phyloP scores from a whole-genome alignment of 37 sponge, comb jelly and placozoan species.

The Eunapius fragilis region DNA sequence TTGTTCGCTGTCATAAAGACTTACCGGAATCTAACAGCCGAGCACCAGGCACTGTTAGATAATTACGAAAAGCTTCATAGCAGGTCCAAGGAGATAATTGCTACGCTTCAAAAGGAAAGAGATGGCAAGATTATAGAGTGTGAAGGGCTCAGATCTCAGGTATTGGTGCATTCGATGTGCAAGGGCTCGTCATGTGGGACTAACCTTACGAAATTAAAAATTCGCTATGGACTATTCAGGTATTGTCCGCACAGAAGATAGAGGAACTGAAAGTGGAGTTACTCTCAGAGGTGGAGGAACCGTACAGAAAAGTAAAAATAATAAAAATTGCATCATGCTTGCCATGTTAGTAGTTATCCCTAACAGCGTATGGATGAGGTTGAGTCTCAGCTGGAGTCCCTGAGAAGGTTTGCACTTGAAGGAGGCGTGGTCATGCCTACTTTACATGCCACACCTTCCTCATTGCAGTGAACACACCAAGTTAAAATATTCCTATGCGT shows the following conservation, averaged over 20 bases:
- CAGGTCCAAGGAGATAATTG: slow-evolving; percentile 65
- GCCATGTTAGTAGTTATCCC: background rate
- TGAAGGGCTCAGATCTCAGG: slow-evolving; percentile 52
- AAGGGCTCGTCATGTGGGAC: background rate
- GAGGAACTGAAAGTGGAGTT: slow-evolving; percentile 41
- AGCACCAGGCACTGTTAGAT: slow-evolving; percentile 23
- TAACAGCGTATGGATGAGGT: slow-evolving; percentile 19
- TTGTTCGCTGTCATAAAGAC: slow-evolving; percentile 2
- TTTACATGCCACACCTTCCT: too few relatives aligned
- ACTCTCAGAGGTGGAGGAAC: slow-evolving; percentile 42
- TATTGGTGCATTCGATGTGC: background rate
- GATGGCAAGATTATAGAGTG: slow-evolving; percentile 65
- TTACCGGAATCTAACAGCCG: background rate
- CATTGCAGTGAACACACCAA: slow-evolving; percentile 57
- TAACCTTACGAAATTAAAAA: background rate
- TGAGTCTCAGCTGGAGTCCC: slow-evolving; percentile 48
- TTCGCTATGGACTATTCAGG: slow-evolving; percentile 20
- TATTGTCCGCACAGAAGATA: slow-evolving; percentile 27
- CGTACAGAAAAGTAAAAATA: slow-evolving; percentile 62
- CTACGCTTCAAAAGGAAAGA: slow-evolving; percentile 58
- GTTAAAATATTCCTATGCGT: slow-evolving; percentile 56
- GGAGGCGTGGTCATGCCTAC: too few relatives aligned
- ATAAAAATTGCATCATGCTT: background rate
- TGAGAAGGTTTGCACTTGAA: slow-evolving; percentile 18
- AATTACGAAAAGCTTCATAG: slow-evolving; percentile 34